A percentile compares a stretch with the other conserved stretches of the same genome.
Conservation (phyloP, 1,140 invertebrate genomes). For the Centruroides vittatus region DNA sequence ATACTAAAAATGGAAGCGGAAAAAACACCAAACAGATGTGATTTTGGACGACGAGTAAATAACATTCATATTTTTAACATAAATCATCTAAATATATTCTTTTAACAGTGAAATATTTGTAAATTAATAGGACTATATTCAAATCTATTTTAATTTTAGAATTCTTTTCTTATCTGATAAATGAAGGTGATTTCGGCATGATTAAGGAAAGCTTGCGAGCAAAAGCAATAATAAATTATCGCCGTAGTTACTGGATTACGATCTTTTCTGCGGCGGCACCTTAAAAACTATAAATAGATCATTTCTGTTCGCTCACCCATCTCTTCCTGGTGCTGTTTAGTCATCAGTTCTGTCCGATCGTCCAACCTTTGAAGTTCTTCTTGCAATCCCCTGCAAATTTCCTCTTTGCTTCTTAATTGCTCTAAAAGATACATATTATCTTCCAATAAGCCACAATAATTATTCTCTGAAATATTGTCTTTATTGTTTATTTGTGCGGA, state of each 20-base stretch:
- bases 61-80: too few relatives aligned
- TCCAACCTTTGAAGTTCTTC: constrained; percentile 31
- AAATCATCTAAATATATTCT: too few relatives aligned
- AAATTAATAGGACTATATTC: too few relatives aligned
- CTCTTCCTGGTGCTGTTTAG: constrained; percentile 24
- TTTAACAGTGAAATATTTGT: too few relatives aligned
- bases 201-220: too few relatives aligned
- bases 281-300: neutral
- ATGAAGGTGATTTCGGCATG: too few relatives aligned
- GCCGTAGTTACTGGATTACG: too few relatives aligned
- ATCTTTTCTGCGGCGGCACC: neutral
- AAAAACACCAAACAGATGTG: too few relatives aligned
- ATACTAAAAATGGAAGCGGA: too few relatives aligned
- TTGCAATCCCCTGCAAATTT: constrained; percentile 28
- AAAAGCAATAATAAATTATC: too few relatives aligned
- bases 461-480: constrained; percentile 3
- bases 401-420: constrained; percentile 33
- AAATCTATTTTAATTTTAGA: neutral
- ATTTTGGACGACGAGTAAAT: too few relatives aligned
- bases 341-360: constrained; percentile 25
- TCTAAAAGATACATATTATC: constrained; percentile 35
- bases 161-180: neutral
- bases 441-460: constrained; percentile 29
- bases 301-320: constrained; percentile 24
- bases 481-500: too few relatives aligned